Base-by-base conservation (phyloP, 2,888 invertebrate species). In the Sinodicranocentrus sp. region DNA sequence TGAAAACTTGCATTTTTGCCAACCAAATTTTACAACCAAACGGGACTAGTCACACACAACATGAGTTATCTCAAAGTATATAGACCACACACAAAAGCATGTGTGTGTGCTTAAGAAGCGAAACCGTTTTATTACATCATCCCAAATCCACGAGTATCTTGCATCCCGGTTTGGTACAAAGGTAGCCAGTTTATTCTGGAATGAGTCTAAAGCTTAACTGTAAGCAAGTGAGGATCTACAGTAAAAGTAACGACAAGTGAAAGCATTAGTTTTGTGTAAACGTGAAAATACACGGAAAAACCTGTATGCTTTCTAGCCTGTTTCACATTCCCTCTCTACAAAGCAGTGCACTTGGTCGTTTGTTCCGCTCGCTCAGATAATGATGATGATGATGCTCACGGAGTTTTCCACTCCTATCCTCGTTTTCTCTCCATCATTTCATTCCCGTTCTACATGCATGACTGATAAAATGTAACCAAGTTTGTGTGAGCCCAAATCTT, bases 351-450 rank as follows among this genome's bases (percentile, higher is more conserved):
- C n/a, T n/a, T n/a, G n/a, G 78, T 78, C 28, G 70, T 59, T 59
- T 78, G 44, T 28, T 70, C 70, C 33, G 2, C 68, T 70, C 61
- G 1, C 33, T 33, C 21, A 70, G 70, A 59, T 78, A 68, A 78
- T 78, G 48, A 68, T 44, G 43, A 65, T 65, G 59, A 59, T 26
- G 67, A 76, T 65, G 67, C 65, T 68, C 48, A 77, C 43, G 48
- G 67, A 70, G 68, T 78, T 76, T 78, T 67, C 43, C 61, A n/a
- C 52, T 61, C 19, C 2, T 52, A 23, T 70, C 52, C 44, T 70
- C 70, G 67, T 25, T 76, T 75, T 59, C 63, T 52, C 75, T 75
- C 21, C 75, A 65, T 75, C 57, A 57, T 76, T 67, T 67, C 25
- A 25, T 17, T 67, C 5, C 28, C 43, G 68, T 61, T 68, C 57